phyloP scores from a whole-genome alignment of 2,113 vertebrate species.

The Istiophorus platypterus region DNA sequence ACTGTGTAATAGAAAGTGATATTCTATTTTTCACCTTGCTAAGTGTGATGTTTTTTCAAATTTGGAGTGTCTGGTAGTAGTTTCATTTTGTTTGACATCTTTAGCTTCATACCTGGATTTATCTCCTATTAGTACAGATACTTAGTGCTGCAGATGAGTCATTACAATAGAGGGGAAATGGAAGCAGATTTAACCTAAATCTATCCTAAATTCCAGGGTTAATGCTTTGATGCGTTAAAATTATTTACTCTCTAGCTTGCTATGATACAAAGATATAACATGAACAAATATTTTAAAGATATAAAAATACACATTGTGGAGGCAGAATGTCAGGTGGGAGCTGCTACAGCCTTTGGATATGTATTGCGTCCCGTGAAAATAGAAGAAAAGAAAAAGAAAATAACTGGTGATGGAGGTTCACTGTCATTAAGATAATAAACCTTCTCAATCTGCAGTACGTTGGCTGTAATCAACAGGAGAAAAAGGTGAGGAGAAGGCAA shows the following conservation, averaged over 20 bases:
- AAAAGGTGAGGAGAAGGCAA: constrained; percentile 26
- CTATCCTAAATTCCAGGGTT: not conserved
- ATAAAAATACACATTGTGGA: not conserved
- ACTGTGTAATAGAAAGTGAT: not conserved
- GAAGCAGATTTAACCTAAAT: not conserved
- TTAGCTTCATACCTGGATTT: constrained; percentile 10
- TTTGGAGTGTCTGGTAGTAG: not conserved
- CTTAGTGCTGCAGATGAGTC: not conserved
- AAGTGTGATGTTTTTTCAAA: constrained; percentile 6
- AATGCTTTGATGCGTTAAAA: constrained; percentile 7
- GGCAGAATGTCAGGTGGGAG: not conserved
- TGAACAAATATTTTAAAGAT: not conserved
- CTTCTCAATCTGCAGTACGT: constrained; percentile 15
- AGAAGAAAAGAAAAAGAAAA: not conserved
- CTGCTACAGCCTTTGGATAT: not conserved
- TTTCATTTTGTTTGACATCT: constrained; percentile 12
- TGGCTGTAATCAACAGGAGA: constrained; percentile 25
- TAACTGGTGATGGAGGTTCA: constrained; percentile 5
- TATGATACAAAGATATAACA: not conserved
- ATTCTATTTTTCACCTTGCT: not conserved
- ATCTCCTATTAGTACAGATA: not conserved
- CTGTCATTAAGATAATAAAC: constrained; percentile 19
- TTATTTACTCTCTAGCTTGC: too few species aligned
- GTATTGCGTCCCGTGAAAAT: not conserved
- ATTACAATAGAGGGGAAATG: not conserved